Conservation (phyloP, 2,888 invertebrate species). For the Falcaria lacertinaria region DNA sequence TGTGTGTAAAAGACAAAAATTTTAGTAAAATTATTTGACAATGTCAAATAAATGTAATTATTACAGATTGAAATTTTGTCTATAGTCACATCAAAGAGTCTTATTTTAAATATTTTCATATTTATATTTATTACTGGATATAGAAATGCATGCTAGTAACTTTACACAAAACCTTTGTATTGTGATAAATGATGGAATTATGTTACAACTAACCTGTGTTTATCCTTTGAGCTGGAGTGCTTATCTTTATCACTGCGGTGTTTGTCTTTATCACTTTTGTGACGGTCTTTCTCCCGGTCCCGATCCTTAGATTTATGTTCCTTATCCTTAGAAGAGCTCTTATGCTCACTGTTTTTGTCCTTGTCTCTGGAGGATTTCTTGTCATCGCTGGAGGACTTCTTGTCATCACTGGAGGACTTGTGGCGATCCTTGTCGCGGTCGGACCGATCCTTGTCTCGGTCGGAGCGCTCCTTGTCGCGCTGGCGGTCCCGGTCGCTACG, state of each 20-base stretch:
- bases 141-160: too few species aligned
- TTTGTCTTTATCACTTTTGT: constrained; percentile 65
- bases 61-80: too few species aligned
- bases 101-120: too few species aligned
- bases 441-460: too few species aligned
- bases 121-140: too few species aligned
- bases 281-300: constrained; percentile 59
- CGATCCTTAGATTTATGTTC: constrained; percentile 34
- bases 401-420: constrained; percentile 47
- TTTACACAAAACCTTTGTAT: too few species aligned
- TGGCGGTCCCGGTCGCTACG: constrained; percentile 54
- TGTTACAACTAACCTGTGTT: constrained; percentile 64
- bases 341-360: constrained; percentile 36
- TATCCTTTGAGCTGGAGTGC: constrained; percentile 78
- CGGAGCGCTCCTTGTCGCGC: constrained; percentile 50
- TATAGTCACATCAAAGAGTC: too few species aligned
- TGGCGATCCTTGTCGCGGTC: constrained; percentile 47
- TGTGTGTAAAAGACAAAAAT: too few species aligned
- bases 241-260: constrained; percentile 65
- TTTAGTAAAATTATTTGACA: too few species aligned
- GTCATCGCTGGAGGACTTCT: constrained; percentile 49
- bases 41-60: too few species aligned
- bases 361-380: constrained; percentile 62
- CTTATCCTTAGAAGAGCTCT: constrained; percentile 64
- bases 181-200: too few species aligned